Evolutionary conservation across 2,797 vertebrate species (phyloP).

Genomic region (Sebastes minor): DNA sequence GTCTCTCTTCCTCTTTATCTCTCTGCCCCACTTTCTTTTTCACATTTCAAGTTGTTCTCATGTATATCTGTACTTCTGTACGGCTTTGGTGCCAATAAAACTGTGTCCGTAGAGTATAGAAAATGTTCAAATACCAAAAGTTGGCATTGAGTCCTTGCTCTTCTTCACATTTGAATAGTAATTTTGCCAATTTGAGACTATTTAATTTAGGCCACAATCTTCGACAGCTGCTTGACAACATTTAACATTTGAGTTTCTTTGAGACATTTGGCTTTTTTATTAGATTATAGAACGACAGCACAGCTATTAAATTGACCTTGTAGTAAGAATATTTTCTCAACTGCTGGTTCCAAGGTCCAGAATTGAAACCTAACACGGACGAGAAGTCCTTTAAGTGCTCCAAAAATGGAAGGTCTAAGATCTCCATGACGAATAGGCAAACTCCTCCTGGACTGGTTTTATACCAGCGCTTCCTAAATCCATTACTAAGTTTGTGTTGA

Average conservation of each 20-base stretch:
- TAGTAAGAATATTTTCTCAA: neutral
- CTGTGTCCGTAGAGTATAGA: neutral
- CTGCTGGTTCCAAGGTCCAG: neutral
- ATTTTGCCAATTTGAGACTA: neutral
- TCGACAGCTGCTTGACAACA: neutral
- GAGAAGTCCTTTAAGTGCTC: neutral
- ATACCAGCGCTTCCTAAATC: neutral
- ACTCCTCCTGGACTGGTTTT: too few species aligned
- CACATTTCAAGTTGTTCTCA: slow-evolving; percentile 12
- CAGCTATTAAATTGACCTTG: neutral
- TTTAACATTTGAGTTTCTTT: neutral
- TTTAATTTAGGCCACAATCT: neutral
- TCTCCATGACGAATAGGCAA: neutral
- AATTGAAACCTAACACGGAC: neutral
- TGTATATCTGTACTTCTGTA: neutral
- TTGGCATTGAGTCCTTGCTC: neutral
- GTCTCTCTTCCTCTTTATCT: slow-evolving; percentile 19
- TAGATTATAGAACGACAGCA: neutral
- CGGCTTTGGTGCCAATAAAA: neutral
- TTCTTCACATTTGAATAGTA: neutral
- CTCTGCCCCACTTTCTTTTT: slow-evolving; percentile 9
- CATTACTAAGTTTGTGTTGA: neutral
- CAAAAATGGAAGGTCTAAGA: neutral
- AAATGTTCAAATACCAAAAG: neutral
- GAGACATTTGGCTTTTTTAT: neutral